Evolutionary conservation across 2,113 vertebrate species (phyloP), one percentile per base, ranked within the genome.

Genomic region (Sitta europaea): DNA sequence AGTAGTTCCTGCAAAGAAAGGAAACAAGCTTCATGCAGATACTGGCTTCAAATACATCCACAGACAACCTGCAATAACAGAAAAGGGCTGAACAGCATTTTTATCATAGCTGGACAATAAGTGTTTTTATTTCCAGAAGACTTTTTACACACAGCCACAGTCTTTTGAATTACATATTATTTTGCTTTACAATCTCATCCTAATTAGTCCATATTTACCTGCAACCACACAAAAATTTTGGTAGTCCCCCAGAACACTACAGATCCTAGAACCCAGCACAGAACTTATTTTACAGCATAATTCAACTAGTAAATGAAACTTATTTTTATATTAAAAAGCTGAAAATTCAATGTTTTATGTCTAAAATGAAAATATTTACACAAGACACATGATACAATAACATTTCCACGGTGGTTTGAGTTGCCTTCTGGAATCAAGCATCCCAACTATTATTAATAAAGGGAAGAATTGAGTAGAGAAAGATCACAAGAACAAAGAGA

Each of bases 1-100:
- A 42, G 98, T 95, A 57, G 98, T 97, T 81, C 98, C 98, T 98
- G 76, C 38, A 94, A 33, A 62, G 57, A 95, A 96, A 95, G 19
- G 29, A 77, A 72, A 79, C 9, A 29, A 71, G 13, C 16, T 55
- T 86, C 62, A 94, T 68, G 47, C 6, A 89, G 20, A 84, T 19
- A 15, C 38, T 55, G 25, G 9, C 48, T 66, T 83, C 38, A 81
- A 54, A 80, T 28, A 77, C 4, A 68, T 18, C 16, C 38, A 68
- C 0, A 79, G 33, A n/a, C 8, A 73, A 68, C 6, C 5, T 53
- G n/a, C 91, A 93, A 71, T 35, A 92, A 88, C 7, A 24, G 42
- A 73, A 75, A 76, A n/a, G 12, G 1, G 51, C 5, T 36, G 21
- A 93, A 90, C 3, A 55, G 33, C 20, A 70, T 27, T 48, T 66